A percentile compares a stretch with the other conserved stretches of the same genome.
These are phyloP conservation scores for Diabrotica virgifera DNA, from an alignment of 1,140 invertebrate species.

Conservation along the genomic window DNA sequence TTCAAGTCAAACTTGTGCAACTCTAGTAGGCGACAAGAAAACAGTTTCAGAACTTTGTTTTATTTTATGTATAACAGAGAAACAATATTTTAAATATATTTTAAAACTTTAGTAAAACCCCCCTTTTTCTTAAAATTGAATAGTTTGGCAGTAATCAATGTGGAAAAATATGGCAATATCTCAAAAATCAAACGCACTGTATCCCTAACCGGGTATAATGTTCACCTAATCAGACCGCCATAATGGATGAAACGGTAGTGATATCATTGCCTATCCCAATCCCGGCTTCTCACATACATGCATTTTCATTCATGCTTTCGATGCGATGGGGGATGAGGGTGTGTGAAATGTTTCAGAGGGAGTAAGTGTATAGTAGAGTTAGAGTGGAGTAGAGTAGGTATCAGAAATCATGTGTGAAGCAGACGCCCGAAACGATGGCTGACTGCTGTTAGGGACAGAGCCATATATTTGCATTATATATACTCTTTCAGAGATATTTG, in stretches of 20 bases:
- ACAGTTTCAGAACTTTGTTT: too few species aligned
- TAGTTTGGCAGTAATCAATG: too few species aligned
- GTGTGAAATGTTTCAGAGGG: conserved; percentile 14
- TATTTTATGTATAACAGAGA: too few species aligned
- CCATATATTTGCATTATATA: too few species aligned
- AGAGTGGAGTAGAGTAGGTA: background rate
- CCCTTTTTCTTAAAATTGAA: too few species aligned
- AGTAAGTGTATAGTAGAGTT: background rate
- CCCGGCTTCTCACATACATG: conserved; percentile 11
- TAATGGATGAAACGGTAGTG: conserved; percentile 12
- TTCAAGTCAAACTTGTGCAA: too few species aligned
- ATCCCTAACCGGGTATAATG: background rate
- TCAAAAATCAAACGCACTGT: too few species aligned
- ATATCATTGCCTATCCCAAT: conserved; percentile 16
- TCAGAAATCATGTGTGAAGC: conserved; percentile 5
- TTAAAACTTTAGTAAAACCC: too few species aligned
- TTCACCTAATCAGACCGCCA: conserved; percentile 10
- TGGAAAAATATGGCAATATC: too few species aligned
- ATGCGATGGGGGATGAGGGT: conserved; percentile 5
- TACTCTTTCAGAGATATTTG: too few species aligned
- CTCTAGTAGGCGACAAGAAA: too few species aligned
- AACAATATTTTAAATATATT: too few species aligned
- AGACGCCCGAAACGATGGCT: background rate
- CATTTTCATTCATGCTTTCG: conserved; percentile 20
- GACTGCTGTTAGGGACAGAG: background rate